These are phyloP conservation scores for Gambusia affinis DNA, from an alignment of 2,113 vertebrate species.

Conservation along the genomic window DNA sequence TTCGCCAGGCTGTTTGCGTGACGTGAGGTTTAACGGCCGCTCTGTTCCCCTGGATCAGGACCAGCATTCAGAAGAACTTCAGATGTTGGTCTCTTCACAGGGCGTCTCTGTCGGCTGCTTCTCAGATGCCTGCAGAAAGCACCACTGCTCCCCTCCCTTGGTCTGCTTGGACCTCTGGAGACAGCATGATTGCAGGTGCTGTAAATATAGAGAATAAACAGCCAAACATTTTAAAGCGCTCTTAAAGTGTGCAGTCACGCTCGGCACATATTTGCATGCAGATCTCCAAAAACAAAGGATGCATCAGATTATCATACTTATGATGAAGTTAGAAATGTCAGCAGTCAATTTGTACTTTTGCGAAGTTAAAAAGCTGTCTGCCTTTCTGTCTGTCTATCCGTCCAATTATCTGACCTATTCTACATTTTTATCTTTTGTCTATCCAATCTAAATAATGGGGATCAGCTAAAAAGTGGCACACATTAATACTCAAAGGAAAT, in stretches of 20 bases:
- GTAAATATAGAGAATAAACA: slow-evolving; percentile 31
- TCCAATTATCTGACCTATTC: no score
- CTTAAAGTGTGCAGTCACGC: slow-evolving; percentile 18
- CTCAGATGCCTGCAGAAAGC: slow-evolving; percentile 86
- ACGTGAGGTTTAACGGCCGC: slow-evolving; percentile 85
- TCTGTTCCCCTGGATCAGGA: slow-evolving; percentile 80
- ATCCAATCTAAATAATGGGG: background rate
- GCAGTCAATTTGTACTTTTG: background rate
- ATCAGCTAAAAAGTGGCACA: background rate
- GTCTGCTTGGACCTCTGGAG: slow-evolving; percentile 90
- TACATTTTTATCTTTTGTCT: background rate
- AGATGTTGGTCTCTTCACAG: slow-evolving; percentile 78
- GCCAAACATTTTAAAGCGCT: slow-evolving; percentile 1
- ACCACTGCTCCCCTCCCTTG: slow-evolving; percentile 84
- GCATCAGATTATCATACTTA: slow-evolving; percentile 3
- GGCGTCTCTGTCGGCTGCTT: slow-evolving; percentile 83
- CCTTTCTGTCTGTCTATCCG: background rate
- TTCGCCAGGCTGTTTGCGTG: slow-evolving; percentile 85
- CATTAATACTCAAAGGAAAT: background rate
- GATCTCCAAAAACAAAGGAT: background rate
- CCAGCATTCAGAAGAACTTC: slow-evolving; percentile 75
- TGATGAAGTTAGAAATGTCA: slow-evolving; percentile 23
- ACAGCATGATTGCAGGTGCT: slow-evolving; percentile 88
- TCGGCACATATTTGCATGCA: slow-evolving; percentile 13
- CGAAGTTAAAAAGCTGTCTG: background rate